Evolutionary conservation across 2,113 vertebrate genomes (phyloP), one percentile per base, ranked within the genome.

Genomic region (Recurvirostra avosetta): DNA sequence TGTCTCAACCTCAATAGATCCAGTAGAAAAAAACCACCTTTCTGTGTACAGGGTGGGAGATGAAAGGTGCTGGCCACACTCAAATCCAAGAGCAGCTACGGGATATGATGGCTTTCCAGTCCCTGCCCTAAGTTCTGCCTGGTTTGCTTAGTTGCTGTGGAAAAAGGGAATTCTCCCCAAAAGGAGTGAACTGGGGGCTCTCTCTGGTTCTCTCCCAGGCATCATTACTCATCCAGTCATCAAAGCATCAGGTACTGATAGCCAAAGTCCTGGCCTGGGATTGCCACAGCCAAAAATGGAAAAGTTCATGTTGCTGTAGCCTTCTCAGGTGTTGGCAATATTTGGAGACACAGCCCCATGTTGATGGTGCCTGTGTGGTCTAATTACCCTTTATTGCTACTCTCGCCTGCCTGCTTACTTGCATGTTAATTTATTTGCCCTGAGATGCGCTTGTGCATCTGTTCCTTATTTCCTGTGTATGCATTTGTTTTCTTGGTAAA

Each of bases 391-490:
- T 92, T 66, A 75, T 34, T 91, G 65, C 68, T 91, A 3, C 68
- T 74, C 82, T 92, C 0, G 6, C 94, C 80, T 85, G 61, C 53
- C 75, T 25, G 40, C 70, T 94, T 56, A 61, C 88, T 96, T 84
- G 61, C 30, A 45, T 15, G 21, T 49, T 96, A 86, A 88, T 95
- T 96, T 92, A 91, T 91, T 79, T 92, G 91, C 89, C 86, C 76
- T 62, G 36, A 65, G 83, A 96, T 94, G 86, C 0, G 58, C 70
- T 70, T 58, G 61, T 0, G 29, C 95, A 96, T 95, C 95, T 96
- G 97, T 96, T 97, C 94, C 49, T 91, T 92, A 95, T 96, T 97
- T 96, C 96, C 97, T 94, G 80, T 75, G 73, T 41, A 81, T 87
- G 95, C 68, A 56, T 94, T 95, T 94, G 82, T 92, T 87, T 95